Evolutionary conservation across 2,888 invertebrate genomes (phyloP).

Genomic region (Stratiomys singularior): DNA sequence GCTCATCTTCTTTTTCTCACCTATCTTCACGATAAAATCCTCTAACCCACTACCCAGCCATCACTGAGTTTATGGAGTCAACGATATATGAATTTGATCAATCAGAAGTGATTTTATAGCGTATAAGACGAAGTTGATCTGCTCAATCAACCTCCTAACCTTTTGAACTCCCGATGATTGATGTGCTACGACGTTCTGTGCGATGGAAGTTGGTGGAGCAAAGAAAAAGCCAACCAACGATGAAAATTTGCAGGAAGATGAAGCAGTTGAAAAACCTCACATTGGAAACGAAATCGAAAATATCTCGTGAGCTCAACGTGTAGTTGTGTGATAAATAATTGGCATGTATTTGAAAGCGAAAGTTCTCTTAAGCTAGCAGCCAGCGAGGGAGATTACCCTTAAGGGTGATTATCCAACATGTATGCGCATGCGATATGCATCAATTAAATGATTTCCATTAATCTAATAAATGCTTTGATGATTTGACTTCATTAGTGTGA

Average conservation of each 20-base stretch:
- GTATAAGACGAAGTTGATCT: conserved; percentile 42
- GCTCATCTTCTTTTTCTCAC: conserved; percentile 17
- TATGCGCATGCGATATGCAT: too few relatives aligned
- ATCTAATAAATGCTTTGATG: too few relatives aligned
- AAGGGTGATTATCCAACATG: too few relatives aligned
- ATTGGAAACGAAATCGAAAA: too few relatives aligned
- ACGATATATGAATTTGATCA: conserved; percentile 37
- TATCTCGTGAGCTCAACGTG: too few relatives aligned
- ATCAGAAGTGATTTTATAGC: conserved; percentile 37
- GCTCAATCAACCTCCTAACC: conserved; percentile 52
- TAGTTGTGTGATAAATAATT: conserved; percentile 10
- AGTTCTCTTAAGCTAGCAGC: too few relatives aligned
- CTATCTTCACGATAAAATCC: not conserved
- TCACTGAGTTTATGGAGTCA: conserved; percentile 3
- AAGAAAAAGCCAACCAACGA: not conserved
- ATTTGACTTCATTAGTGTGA: too few relatives aligned
- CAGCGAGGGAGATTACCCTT: too few relatives aligned
- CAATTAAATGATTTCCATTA: too few relatives aligned
- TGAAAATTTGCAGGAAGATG: not conserved
- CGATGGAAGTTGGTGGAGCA: not conserved
- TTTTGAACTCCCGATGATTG: conserved; percentile 20
- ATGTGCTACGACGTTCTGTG: not conserved
- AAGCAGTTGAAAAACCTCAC: too few relatives aligned
- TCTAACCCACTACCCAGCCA: not conserved
- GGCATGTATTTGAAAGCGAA: conserved; percentile 10